phyloP scores from a whole-genome alignment of 2,113 vertebrate species.

The Pseudolaguvia tuberculata region DNA sequence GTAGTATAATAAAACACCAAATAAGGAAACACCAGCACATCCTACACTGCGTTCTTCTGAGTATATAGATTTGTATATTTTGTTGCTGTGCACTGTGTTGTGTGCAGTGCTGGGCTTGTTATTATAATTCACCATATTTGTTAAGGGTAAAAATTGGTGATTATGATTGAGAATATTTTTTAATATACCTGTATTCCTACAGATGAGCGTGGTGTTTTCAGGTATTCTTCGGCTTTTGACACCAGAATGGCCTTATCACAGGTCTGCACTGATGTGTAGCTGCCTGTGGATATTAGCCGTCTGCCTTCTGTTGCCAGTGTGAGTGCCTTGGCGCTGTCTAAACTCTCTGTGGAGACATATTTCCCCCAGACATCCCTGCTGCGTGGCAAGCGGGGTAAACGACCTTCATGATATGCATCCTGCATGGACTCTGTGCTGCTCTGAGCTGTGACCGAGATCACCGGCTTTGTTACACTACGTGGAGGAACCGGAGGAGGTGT shows the following conservation, averaged over 20 bases:
- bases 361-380: constrained; percentile 57
- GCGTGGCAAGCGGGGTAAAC: constrained; percentile 73
- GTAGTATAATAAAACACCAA: neutral
- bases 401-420: constrained; percentile 90
- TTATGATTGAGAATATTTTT: neutral
- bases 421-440: constrained; percentile 98
- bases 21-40: neutral
- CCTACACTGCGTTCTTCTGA: neutral
- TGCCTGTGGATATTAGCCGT: constrained; percentile 73
- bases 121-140: neutral
- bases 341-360: constrained; percentile 91
- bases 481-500: constrained; percentile 93
- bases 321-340: constrained; percentile 94
- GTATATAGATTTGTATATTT: neutral
- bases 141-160: neutral
- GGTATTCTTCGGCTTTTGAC: constrained; percentile 87
- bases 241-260: constrained; percentile 86
- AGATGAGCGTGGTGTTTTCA: constrained; percentile 85
- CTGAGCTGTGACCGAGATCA: constrained; percentile 97
- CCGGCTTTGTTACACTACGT: constrained; percentile 89
- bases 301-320: constrained; percentile 90
- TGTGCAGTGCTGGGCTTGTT: neutral
- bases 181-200: constrained; percentile 92
- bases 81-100: neutral
- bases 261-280: constrained; percentile 76